phyloP scores from a whole-genome alignment of 1,140 invertebrate genomes.

The Eupeodes corollae region DNA sequence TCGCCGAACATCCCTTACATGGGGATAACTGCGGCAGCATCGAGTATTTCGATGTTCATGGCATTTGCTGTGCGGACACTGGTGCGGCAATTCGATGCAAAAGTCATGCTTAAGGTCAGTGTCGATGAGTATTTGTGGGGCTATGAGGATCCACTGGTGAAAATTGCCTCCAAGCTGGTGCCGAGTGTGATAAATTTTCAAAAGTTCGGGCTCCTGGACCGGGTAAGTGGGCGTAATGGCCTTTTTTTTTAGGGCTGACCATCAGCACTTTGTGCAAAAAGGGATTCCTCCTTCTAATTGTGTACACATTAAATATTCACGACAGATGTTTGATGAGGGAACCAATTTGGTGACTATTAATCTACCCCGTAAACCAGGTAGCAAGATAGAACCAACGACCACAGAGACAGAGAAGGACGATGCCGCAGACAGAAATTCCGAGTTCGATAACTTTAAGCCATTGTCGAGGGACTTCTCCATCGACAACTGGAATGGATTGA shows the following conservation, averaged over 20 bases:
- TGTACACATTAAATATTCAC: conserved; percentile 1
- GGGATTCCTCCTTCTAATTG: not conserved
- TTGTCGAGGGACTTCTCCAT: conserved; percentile 38
- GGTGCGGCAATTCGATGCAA: conserved; percentile 46
- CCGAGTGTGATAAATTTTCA: conserved; percentile 63
- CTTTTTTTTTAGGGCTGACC: no score
- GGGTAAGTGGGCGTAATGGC: conserved; percentile 45
- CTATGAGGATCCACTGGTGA: conserved; percentile 64
- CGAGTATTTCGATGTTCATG: conserved; percentile 22
- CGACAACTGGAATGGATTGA: conserved; percentile 44
- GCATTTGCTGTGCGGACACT: conserved; percentile 49
- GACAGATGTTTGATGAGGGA: conserved; percentile 49
- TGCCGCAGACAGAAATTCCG: no score
- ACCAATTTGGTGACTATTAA: conserved; percentile 44
- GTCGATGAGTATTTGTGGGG: conserved; percentile 76
- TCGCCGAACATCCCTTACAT: conserved; percentile 70
- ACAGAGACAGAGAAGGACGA: no score
- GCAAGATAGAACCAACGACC: not conserved
- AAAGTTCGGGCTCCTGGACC: conserved; percentile 68
- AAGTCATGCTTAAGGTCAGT: conserved; percentile 56
- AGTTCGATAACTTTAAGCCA: not conserved
- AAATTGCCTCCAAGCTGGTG: conserved; percentile 52
- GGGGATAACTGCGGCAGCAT: conserved; percentile 37
- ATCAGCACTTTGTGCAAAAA: not conserved
- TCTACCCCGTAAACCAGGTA: conserved; percentile 13